Conservation (phyloP, 2,797 vertebrate species). For the Eupleurogrammus muticus region DNA sequence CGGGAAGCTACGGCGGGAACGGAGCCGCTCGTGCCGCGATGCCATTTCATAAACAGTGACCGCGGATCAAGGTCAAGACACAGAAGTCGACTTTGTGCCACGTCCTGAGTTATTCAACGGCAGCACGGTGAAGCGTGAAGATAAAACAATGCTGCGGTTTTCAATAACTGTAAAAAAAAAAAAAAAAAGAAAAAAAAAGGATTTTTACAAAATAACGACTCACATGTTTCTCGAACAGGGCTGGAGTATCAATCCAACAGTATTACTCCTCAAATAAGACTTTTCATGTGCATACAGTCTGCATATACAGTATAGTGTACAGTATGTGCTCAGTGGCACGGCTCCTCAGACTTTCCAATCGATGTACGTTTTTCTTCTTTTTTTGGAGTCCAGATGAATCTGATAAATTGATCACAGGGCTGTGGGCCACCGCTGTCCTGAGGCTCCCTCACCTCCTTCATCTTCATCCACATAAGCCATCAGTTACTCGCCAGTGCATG, state of each 20-base stretch:
- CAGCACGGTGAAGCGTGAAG: constrained; percentile 9
- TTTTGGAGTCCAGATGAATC: constrained; percentile 21
- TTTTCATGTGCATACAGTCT: constrained; percentile 32
- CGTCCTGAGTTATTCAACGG: neutral
- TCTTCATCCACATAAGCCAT: constrained; percentile 30
- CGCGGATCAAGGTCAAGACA: constrained; percentile 17
- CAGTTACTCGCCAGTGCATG: constrained; percentile 57
- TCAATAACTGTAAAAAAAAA: constrained; percentile 39
- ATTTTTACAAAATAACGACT: constrained; percentile 24
- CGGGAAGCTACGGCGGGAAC: constrained; percentile 59
- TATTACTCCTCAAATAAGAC: constrained; percentile 46
- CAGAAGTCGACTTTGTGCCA: constrained; percentile 5
- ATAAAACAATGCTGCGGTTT: constrained; percentile 6
- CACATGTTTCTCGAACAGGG: constrained; percentile 24
- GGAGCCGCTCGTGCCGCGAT: constrained; percentile 8
- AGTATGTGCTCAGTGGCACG: constrained; percentile 38
- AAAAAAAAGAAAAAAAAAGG: neutral
- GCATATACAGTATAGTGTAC: constrained; percentile 45
- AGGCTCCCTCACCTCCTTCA: constrained; percentile 4
- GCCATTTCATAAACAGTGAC: constrained; percentile 23
- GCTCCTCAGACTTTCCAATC: constrained; percentile 33
- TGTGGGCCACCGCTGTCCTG: constrained; percentile 9
- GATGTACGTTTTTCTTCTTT: constrained; percentile 21
- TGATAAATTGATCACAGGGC: constrained; percentile 42
- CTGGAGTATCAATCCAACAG: constrained; percentile 35